Percentiles rank a stretch among this genome's conserved stretches.
phyloP scores from a whole-genome alignment of 2,113 vertebrate genomes.

The Tretioscincus oriximinensis region DNA sequence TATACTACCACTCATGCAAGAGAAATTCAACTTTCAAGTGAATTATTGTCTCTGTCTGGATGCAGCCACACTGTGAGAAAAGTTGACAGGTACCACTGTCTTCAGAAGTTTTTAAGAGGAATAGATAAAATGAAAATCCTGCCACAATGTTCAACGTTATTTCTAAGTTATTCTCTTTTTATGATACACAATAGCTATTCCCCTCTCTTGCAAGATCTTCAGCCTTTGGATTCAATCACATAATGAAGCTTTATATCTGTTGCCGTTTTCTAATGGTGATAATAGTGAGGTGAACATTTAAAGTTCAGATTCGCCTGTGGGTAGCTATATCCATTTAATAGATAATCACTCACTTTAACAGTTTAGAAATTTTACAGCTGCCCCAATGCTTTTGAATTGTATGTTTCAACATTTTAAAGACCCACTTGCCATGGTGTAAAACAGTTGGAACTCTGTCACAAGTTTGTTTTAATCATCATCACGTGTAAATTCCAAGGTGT shows the following conservation, averaged over 20 bases:
- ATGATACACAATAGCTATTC: not conserved
- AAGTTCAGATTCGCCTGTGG: not conserved
- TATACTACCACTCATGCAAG: no score
- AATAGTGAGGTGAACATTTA: not conserved
- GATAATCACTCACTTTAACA: not conserved
- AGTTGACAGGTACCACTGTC: not conserved
- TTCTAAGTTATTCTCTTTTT: not conserved
- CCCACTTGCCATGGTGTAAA: not conserved
- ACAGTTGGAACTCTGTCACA: not conserved
- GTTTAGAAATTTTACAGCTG: no score
- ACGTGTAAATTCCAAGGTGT: not conserved
- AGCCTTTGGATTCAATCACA: not conserved
- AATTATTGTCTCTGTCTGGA: no score
- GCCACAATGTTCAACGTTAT: constrained; percentile 9
- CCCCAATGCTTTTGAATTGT: not conserved
- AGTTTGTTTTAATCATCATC: not conserved
- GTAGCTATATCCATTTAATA: not conserved
- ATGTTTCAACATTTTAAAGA: not conserved
- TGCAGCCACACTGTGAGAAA: not conserved
- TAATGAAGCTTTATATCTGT: not conserved
- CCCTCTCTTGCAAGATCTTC: not conserved
- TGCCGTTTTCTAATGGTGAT: not conserved
- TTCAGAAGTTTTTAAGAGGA: constrained; percentile 3
- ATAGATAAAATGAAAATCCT: not conserved
- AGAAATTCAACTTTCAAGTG: no score